A percentile compares a stretch with the other conserved stretches of the same genome.
phyloP scores from a whole-genome alignment of 2,797 vertebrate genomes.

The Lutjanus campechanus region DNA sequence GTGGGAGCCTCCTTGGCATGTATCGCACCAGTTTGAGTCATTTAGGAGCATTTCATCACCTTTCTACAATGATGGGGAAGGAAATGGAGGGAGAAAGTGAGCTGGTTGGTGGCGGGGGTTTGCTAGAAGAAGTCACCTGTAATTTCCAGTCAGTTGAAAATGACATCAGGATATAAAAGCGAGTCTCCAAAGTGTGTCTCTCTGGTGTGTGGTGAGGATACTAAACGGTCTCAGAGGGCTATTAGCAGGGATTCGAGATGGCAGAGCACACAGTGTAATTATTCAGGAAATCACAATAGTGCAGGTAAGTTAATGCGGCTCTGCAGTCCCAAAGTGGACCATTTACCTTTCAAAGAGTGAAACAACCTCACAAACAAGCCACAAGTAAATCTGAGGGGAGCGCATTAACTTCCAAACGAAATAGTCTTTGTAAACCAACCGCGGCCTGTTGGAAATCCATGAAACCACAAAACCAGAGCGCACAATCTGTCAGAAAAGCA shows the following conservation, averaged over 20 bases:
- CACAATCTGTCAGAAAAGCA: conserved; percentile 47
- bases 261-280: conserved; percentile 56
- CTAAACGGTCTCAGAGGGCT: conserved; percentile 47
- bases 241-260: conserved; percentile 61
- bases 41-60: conserved; percentile 61
- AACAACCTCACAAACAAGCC: conserved; percentile 45
- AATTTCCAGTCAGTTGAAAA: conserved; percentile 45
- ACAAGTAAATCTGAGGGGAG: conserved; percentile 52
- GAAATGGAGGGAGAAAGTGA: conserved; percentile 19
- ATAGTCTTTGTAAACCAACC: conserved; percentile 55
- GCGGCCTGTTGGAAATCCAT: conserved; percentile 42
- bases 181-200: conserved; percentile 42
- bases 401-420: conserved; percentile 62
- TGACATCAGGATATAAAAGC: conserved; percentile 46
- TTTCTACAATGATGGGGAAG: conserved; percentile 27
- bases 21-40: conserved; percentile 47
- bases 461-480: conserved; percentile 62
- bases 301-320: conserved; percentile 61
- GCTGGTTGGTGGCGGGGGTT: conserved; percentile 15
- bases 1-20: conserved; percentile 51
- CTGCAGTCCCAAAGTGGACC: conserved; percentile 49
- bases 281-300: conserved; percentile 62
- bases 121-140: conserved; percentile 40
- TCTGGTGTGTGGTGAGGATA: conserved; percentile 51
- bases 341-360: conserved; percentile 65